Evolutionary conservation across 2,888 invertebrate species (phyloP), one percentile per base, ranked within the genome.

Genomic region (Empis stercorea): DNA sequence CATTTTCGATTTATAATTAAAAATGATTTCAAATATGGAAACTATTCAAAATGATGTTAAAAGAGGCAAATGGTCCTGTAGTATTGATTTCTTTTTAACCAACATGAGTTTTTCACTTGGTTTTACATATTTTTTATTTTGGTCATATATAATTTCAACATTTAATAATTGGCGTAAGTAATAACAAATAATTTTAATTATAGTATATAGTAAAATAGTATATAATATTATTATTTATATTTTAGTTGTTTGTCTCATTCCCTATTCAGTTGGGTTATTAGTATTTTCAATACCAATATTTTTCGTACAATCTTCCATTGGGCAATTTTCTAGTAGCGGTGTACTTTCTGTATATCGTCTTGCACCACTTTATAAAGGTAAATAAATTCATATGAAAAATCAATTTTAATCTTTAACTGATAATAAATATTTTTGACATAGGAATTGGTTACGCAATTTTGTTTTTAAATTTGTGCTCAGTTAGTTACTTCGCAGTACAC

Each of bases 391-490:
- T 23, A 17, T 13, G 11, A 27, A 10, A 37, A 11, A 17, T n/a
- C 14, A 10, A 14, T 14, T 17, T 30, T 30, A 46, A 30, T 3
- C 17, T 10, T 39, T 16, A 11, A 11, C 16, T 14, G 5, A 34
- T 30, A 23, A 30, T 15, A 3, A 10, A n/a, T 14, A 3, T 32
- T 9, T 16, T 43, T 30, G 1, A 34, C 6, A n/a, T 63, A 91
- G 91, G 92, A 45, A 86, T 88, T 36, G 92, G 92, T 3, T 89
- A 86, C 61, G 85, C 89, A 0, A 81, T 84, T 7, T 73, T 87
- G 3, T 70, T 84, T 30, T 73, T 88, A 54, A 91, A 89, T 53
- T 70, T 85, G 50, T 80, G 87, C 67, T 78, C 83, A 45, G 79
- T 84, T 47, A 76, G 77, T 49, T 92, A 87, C 68, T 91, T 88